These are phyloP conservation scores for Philotrypesis tridentata DNA, from an alignment of 1,140 invertebrate genomes.

Conservation along the genomic window DNA sequence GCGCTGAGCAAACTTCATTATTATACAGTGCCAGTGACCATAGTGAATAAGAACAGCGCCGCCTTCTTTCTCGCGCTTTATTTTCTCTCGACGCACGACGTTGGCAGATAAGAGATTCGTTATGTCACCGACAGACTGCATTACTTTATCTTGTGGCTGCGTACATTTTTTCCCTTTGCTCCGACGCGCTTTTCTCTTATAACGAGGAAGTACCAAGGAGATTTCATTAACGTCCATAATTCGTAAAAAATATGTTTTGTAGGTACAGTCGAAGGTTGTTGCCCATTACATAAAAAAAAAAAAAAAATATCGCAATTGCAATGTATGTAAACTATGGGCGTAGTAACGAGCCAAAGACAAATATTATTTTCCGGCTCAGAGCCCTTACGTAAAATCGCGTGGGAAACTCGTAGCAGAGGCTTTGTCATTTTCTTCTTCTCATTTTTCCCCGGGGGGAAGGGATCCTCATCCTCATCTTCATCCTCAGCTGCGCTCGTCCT, in stretches of 20 bases:
- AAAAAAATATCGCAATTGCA: no score
- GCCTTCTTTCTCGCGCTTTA: neutral
- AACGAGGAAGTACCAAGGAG: no score
- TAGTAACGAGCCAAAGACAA: neutral
- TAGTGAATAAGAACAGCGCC: neutral
- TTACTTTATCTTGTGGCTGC: neutral
- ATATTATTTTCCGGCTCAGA: constrained; percentile 20
- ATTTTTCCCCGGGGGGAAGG: neutral
- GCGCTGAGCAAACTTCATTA: constrained; percentile 6
- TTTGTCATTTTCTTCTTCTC: neutral
- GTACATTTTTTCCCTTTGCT: neutral
- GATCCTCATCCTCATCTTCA: neutral
- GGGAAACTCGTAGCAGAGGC: neutral
- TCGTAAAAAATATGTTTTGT: neutral
- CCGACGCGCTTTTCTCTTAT: neutral
- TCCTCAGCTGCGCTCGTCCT: constrained; percentile 9
- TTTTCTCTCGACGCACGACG: neutral
- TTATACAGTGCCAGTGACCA: neutral
- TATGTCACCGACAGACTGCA: neutral
- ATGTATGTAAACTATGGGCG: no score
- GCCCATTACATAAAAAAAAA: no score
- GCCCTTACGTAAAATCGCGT: constrained; percentile 13
- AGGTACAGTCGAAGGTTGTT: no score
- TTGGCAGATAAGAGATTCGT: neutral
- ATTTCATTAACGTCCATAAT: neutral